phyloP scores from a whole-genome alignment of 2,797 vertebrate genomes.

The Novumbra hubbsi region DNA sequence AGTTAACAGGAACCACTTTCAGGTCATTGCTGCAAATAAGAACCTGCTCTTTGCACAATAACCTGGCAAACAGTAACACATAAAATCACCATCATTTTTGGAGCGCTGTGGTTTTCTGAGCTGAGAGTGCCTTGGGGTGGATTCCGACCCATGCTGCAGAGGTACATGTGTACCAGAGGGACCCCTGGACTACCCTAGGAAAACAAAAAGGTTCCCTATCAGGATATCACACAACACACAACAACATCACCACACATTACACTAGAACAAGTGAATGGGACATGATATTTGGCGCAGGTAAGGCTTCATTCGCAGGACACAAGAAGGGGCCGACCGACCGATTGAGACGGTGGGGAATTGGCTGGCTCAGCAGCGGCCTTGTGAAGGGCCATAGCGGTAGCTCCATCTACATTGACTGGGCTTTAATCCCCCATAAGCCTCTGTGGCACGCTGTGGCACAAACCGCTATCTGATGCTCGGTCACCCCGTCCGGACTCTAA shows the following conservation, averaged over 20 bases:
- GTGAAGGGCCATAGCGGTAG: slow-evolving; percentile 11
- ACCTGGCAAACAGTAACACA: too few species aligned
- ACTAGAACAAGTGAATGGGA: slow-evolving; percentile 16
- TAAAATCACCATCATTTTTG: too few species aligned
- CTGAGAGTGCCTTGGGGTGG: too few species aligned
- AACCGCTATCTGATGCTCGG: background rate
- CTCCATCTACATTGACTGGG: background rate
- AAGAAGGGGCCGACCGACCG: slow-evolving; percentile 47
- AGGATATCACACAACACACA: background rate
- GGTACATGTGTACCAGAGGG: too few species aligned
- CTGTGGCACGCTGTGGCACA: background rate
- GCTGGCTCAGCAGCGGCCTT: slow-evolving; percentile 16
- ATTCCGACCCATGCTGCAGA: too few species aligned
- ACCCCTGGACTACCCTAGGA: too few species aligned
- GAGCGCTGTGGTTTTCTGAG: too few species aligned
- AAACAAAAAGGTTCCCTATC: background rate
- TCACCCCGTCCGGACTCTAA: background rate
- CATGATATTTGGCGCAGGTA: slow-evolving; percentile 44
- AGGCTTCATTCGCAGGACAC: slow-evolving; percentile 50
- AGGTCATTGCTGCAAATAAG: too few species aligned
- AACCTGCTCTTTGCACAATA: too few species aligned
- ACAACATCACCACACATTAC: background rate
- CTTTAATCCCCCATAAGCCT: background rate
- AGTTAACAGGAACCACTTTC: background rate
- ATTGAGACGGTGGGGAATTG: slow-evolving; percentile 29